Evolutionary conservation across 2,888 invertebrate species (phyloP).

Genomic region (Drosophila nigritarsus): DNA sequence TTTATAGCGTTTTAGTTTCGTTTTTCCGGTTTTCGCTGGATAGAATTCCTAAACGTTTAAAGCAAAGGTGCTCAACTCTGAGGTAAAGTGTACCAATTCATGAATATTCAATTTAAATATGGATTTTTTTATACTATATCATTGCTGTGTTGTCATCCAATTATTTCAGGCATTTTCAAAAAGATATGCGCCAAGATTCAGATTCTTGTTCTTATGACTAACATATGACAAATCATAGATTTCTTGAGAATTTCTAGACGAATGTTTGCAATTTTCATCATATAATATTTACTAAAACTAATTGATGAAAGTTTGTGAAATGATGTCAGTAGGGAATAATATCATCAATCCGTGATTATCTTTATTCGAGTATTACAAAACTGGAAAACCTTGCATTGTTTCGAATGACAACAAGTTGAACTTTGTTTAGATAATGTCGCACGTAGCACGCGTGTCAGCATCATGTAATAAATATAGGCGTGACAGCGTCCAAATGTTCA

Average conservation of each 20-base stretch:
- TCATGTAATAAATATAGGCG: slow-evolving; percentile 51
- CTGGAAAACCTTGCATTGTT: slow-evolving; percentile 1
- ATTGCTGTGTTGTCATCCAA: slow-evolving; percentile 28
- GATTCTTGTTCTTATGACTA: not conserved
- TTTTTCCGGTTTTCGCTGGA: slow-evolving; percentile 2
- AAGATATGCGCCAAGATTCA: not conserved
- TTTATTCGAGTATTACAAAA: not conserved
- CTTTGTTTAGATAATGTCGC: slow-evolving; percentile 28
- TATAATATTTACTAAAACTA: not conserved
- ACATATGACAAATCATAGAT: not conserved
- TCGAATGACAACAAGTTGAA: not conserved
- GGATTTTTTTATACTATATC: not conserved
- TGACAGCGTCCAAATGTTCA: slow-evolving; percentile 39
- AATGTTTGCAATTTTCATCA: too few relatives aligned
- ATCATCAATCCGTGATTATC: not conserved
- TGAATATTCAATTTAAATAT: not conserved
- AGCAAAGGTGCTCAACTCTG: not conserved
- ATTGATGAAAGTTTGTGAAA: not conserved
- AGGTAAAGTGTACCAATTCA: not conserved
- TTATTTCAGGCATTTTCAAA: slow-evolving; percentile 27
- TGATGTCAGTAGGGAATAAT: not conserved
- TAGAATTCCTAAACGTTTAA: not conserved
- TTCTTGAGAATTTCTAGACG: too few relatives aligned
- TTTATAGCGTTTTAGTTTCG: not conserved
- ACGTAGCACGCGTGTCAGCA: slow-evolving; percentile 36